Conservation (phyloP, 2,888 invertebrate genomes). For the Mylabris sibirica region DNA sequence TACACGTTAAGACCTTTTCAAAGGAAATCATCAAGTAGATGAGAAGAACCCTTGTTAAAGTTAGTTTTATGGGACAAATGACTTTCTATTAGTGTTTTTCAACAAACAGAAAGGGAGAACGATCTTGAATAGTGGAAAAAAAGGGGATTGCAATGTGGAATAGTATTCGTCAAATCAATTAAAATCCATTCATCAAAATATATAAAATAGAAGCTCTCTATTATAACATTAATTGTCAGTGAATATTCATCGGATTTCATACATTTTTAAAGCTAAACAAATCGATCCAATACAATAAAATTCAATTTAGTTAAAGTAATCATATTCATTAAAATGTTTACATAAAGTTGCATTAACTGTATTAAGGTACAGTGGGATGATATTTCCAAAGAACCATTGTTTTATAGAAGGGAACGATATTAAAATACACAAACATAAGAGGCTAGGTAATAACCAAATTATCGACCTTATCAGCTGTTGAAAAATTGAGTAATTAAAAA, state of each 20-base stretch:
- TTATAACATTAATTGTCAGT: too few relatives aligned
- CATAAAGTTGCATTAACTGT: not conserved
- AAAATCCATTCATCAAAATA: not conserved
- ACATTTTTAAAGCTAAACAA: not conserved
- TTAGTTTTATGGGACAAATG: constrained; percentile 37
- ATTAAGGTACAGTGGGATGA: not conserved
- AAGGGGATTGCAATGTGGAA: too few relatives aligned
- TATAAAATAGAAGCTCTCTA: too few relatives aligned
- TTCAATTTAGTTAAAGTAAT: not conserved
- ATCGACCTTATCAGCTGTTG: not conserved
- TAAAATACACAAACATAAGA: not conserved
- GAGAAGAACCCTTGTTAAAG: constrained; percentile 46
- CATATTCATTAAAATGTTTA: not conserved
- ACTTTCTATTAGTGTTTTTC: constrained; percentile 34
- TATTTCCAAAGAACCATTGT: not conserved
- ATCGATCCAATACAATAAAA: not conserved
- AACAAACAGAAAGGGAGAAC: constrained; percentile 23
- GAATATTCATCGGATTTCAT: not conserved
- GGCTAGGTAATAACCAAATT: not conserved
- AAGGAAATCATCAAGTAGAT: constrained; percentile 49
- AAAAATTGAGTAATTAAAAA: not conserved
- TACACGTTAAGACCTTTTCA: constrained; percentile 40
- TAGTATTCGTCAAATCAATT: too few relatives aligned
- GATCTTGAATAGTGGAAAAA: not conserved
- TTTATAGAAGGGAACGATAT: not conserved